A percentile compares a stretch with the other conserved stretches of the same genome.
phyloP scores from a whole-genome alignment of 2,797 vertebrate genomes.

The Notamacropus eugenii region DNA sequence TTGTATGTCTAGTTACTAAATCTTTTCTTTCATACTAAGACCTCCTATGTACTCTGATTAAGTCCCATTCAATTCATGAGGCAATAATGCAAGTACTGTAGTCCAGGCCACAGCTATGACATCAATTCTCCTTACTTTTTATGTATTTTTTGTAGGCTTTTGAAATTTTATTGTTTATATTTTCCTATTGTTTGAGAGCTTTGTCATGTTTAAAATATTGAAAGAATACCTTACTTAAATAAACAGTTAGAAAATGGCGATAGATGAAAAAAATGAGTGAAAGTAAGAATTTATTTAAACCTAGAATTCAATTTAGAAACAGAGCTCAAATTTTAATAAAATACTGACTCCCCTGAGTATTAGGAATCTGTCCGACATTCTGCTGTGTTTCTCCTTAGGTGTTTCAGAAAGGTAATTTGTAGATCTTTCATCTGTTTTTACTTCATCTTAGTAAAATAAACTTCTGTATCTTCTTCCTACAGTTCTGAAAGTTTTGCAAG shows the following conservation, averaged over 20 bases:
- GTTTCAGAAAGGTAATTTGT: background rate
- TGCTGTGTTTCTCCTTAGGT: background rate
- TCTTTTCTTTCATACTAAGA: slow-evolving; percentile 73
- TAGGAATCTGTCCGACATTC: background rate
- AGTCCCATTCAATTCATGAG: slow-evolving; percentile 47
- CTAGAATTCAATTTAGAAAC: background rate
- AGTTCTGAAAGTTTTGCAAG: slow-evolving; percentile 62
- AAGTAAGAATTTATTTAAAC: background rate
- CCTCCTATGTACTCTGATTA: slow-evolving; percentile 67
- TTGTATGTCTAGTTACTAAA: slow-evolving; percentile 61
- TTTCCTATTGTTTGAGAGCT: background rate
- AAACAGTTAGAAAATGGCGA: background rate
- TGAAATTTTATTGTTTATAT: background rate
- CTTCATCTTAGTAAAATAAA: background rate
- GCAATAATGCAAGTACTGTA: slow-evolving; percentile 59
- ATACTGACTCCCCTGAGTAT: background rate
- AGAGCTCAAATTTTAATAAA: background rate
- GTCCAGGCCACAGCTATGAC: slow-evolving; percentile 12
- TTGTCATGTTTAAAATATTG: slow-evolving; percentile 15
- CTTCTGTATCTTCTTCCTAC: background rate
- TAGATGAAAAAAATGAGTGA: background rate
- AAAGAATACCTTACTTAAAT: background rate
- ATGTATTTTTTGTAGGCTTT: background rate
- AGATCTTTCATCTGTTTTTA: slow-evolving; percentile 27
- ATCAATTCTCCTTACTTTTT: background rate